Conservation (phyloP, 2,797 vertebrate genomes). For the Eremophila alpestris region DNA sequence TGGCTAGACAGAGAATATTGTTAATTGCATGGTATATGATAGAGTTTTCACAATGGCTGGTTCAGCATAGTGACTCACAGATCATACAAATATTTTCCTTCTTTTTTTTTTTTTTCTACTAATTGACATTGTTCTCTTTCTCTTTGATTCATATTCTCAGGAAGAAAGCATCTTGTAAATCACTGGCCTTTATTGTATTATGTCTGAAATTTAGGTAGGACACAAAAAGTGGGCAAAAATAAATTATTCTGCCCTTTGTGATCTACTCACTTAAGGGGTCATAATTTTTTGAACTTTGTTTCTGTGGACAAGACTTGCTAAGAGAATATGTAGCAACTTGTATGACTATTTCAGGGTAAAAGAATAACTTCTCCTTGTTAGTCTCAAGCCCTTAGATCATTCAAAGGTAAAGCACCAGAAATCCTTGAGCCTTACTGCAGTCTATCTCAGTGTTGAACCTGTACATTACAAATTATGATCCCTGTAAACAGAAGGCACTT, state of each 20-base stretch:
- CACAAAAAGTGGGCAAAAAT: constrained; percentile 39
- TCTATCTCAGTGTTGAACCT: constrained; percentile 39
- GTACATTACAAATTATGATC: constrained; percentile 43
- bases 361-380: constrained; percentile 44
- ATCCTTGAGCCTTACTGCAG: constrained; percentile 30
- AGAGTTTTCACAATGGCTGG: constrained; percentile 42
- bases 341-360: constrained; percentile 31
- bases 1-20: constrained; percentile 56
- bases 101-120: constrained; percentile 53
- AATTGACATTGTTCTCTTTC: constrained; percentile 63
- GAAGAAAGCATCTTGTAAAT: constrained; percentile 18
- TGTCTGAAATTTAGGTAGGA: constrained; percentile 35
- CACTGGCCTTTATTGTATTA: background rate
- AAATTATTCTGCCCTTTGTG: constrained; percentile 36
- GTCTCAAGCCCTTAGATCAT: constrained; percentile 46
- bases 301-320: constrained; percentile 6
- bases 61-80: background rate
- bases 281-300: constrained; percentile 34
- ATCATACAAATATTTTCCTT: constrained; percentile 62
- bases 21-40: constrained; percentile 40
- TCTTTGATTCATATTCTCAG: constrained; percentile 29
- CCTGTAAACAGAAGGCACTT: constrained; percentile 64
- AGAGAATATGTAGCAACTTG: constrained; percentile 18
- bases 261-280: constrained; percentile 22
- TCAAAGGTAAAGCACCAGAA: constrained; percentile 50